Conservation (phyloP, 2,797 vertebrate species). For the Pseudopleuronectes americanus region DNA sequence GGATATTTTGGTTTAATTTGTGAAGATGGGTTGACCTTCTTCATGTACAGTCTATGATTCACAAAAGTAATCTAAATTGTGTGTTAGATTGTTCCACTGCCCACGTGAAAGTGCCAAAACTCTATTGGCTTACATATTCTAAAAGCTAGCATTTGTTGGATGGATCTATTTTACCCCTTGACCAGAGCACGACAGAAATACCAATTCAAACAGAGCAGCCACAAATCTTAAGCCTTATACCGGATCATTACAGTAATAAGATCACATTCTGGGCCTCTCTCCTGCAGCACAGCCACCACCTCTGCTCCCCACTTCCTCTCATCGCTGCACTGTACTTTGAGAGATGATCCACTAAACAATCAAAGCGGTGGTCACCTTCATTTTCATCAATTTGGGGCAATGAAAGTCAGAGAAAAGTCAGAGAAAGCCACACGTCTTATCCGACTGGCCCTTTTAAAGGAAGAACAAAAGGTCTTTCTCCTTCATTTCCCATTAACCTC, state of each 20-base stretch:
- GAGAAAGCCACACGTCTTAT: constrained; percentile 73
- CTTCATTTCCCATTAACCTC: constrained; percentile 82
- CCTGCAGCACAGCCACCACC: constrained; percentile 18
- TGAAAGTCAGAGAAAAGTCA: constrained; percentile 79
- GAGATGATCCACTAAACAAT: constrained; percentile 60
- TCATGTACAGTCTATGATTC: too few relatives aligned
- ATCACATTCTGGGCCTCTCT: constrained; percentile 30
- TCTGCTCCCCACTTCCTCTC: constrained; percentile 41
- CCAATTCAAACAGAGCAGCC: neutral
- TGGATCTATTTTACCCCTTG: neutral
- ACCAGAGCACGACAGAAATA: neutral
- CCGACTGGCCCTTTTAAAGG: constrained; percentile 68
- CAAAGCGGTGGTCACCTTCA: constrained; percentile 58
- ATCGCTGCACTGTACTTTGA: constrained; percentile 41
- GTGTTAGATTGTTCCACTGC: too few relatives aligned
- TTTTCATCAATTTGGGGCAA: constrained; percentile 65
- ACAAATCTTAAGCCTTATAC: constrained; percentile 4
- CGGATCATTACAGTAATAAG: constrained; percentile 21
- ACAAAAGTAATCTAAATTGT: too few relatives aligned
- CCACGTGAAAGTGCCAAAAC: too few relatives aligned
- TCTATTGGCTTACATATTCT: neutral
- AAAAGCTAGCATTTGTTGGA: constrained; percentile 3
- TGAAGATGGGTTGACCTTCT: too few relatives aligned
- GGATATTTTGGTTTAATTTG: too few relatives aligned
- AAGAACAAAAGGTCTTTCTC: constrained; percentile 80